phyloP scores from a whole-genome alignment of 2,888 invertebrate genomes.

The Leucophora obtusa region DNA sequence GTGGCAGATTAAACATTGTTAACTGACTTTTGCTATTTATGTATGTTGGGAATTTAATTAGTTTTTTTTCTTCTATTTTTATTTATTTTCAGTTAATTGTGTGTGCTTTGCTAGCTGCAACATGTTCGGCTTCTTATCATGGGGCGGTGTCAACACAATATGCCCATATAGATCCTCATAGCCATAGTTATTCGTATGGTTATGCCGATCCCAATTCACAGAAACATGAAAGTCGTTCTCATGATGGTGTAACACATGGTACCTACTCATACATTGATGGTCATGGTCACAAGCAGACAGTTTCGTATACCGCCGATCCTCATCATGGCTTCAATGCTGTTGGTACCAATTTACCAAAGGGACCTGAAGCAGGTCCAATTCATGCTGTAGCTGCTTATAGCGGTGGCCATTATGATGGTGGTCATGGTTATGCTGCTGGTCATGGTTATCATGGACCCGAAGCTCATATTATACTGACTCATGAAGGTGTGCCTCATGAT shows the following conservation, averaged over 20 bases:
- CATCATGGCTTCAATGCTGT: slow-evolving; percentile 84
- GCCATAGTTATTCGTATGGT: slow-evolving; percentile 82
- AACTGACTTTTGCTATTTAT: neutral
- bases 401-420: slow-evolving; percentile 59
- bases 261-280: slow-evolving; percentile 86
- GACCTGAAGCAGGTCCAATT: slow-evolving; percentile 77
- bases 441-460: slow-evolving; percentile 74
- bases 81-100: slow-evolving; percentile 73
- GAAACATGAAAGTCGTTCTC: slow-evolving; percentile 82
- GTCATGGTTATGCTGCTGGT: slow-evolving; percentile 71
- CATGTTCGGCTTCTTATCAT: slow-evolving; percentile 75
- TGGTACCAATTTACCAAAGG: slow-evolving; percentile 83
- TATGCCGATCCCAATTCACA: slow-evolving; percentile 83
- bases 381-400: slow-evolving; percentile 63
- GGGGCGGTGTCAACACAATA: slow-evolving; percentile 80
- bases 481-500: slow-evolving; percentile 78
- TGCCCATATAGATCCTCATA: slow-evolving; percentile 82
- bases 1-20: slow-evolving; percentile 23
- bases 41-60: neutral
- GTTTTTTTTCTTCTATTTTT: slow-evolving; percentile 19
- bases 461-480: slow-evolving; percentile 72
- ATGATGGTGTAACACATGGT: slow-evolving; percentile 83
- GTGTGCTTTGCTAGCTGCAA: slow-evolving; percentile 75
- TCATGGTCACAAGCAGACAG: slow-evolving; percentile 83
- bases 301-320: slow-evolving; percentile 83